Percentiles rank a stretch among this genome's conserved stretches.
These are phyloP conservation scores for Himalopsyche kuldschensis DNA, from an alignment of 2,888 invertebrate genomes.

Conservation along the genomic window DNA sequence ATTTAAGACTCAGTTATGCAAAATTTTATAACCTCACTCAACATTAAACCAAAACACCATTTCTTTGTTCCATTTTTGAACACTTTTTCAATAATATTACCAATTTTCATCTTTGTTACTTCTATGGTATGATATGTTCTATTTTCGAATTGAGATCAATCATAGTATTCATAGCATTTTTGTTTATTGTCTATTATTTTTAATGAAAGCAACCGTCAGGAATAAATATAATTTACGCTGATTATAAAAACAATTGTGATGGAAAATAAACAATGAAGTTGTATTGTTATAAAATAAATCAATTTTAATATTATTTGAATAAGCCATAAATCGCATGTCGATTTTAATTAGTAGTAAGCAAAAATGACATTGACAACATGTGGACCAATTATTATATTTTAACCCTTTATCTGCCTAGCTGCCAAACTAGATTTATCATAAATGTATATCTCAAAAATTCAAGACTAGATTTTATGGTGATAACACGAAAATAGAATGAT, in stretches of 20 bases:
- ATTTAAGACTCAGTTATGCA: background rate
- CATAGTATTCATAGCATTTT: background rate
- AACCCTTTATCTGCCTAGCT: too few species aligned
- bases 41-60: background rate
- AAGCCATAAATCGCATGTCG: background rate
- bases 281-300: background rate
- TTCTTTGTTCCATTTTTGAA: background rate
- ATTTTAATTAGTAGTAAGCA: background rate
- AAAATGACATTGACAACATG: too few species aligned
- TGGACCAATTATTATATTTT: too few species aligned
- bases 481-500: too few species aligned
- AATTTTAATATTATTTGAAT: background rate
- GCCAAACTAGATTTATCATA: too few species aligned
- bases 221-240: background rate
- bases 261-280: background rate
- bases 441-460: too few species aligned
- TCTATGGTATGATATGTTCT: background rate
- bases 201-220: background rate
- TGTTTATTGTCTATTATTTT: background rate
- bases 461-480: too few species aligned
- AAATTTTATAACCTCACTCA: background rate
- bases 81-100: too few species aligned
- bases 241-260: background rate
- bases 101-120: too few species aligned
- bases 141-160: background rate